Evolutionary conservation across 2,888 invertebrate genomes (phyloP), one percentile per base, ranked within the genome.

Genomic region (Drosophila fungiperda): DNA sequence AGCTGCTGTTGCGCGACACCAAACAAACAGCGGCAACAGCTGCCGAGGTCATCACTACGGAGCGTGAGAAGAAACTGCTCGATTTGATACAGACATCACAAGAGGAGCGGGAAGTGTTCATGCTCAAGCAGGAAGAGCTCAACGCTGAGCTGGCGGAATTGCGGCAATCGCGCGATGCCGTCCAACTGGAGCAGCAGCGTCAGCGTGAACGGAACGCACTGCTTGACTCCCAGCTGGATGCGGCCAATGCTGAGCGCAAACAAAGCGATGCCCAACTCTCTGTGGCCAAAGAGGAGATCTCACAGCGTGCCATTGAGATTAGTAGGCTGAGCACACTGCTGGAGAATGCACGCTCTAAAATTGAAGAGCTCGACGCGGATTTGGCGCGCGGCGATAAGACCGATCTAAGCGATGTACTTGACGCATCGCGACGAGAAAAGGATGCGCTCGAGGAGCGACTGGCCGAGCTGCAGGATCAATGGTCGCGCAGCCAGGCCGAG

Each of bases 271-370:
- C 95, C 42, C 96, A 97, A 83, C 93, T 97, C 73, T 94, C 95
- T 12, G 94, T 95, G 71, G 95, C 96, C 60, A 95, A 95, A 79
- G 97, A 98, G 90, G 95, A 96, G 76, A 95, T 96, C 38, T 96
- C 96, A 3, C 96, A 96, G 69, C 94, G 96, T 32, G 96, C 96
- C 89, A 97, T 97, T 78, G 98, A 98, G 93, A 95, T 97, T 55
- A 95, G 95, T 83, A 95, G 97, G 54, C 94, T 97, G 76, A 95
- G 95, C 23, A 96, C 96, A 59, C 93, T 97, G 68, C 93, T 98
- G 23, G 98, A 98, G 75, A 97, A 96, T 92, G 97, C 98, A 9
- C 95, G 97, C 87, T 96, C 96, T 6, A 98, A 98, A 93, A 96
- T 96, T 72, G 94, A 94, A 53, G 96, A 97, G 88, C 92, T 96